Conservation (phyloP, 2,113 vertebrate genomes). For the Pseudopodoces humilis region DNA sequence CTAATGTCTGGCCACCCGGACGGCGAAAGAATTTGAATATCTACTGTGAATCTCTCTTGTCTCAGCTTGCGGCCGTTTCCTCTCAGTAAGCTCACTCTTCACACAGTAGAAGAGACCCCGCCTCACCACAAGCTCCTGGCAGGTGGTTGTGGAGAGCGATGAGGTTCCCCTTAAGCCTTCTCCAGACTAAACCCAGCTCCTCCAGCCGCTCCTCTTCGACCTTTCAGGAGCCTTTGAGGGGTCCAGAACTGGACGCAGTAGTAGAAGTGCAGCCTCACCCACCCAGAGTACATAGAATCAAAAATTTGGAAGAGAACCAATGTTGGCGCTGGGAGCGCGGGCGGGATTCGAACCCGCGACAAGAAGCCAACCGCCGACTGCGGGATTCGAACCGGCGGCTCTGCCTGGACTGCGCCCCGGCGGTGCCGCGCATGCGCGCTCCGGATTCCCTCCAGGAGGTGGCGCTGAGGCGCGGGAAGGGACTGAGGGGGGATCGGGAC, state of each 20-base stretch:
- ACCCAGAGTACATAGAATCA: accelerated
- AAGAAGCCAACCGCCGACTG: accelerated
- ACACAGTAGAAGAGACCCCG: background rate
- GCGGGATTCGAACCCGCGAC: background rate
- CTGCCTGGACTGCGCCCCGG: too few relatives aligned
- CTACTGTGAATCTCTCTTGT: background rate
- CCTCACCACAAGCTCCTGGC: background rate
- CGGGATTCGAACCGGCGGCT: background rate
- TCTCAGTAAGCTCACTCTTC: background rate
- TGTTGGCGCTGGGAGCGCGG: accelerated
- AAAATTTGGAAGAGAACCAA: accelerated
- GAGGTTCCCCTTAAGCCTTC: background rate
- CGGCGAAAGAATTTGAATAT: accelerated
- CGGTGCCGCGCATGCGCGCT: background rate
- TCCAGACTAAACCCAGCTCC: too few relatives aligned
- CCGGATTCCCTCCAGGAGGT: background rate
- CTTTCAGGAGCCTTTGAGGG: background rate
- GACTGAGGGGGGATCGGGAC: accelerated
- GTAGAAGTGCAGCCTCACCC: background rate
- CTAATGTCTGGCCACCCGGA: background rate
- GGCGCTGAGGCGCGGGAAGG: background rate
- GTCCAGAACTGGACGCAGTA: background rate
- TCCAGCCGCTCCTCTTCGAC: background rate
- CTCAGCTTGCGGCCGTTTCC: background rate
- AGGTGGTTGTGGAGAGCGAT: too few relatives aligned